Percentiles rank a stretch among this genome's conserved stretches.
These are phyloP conservation scores for Oryzias melastigma DNA, from an alignment of 2,113 vertebrate genomes.

Conservation along the genomic window DNA sequence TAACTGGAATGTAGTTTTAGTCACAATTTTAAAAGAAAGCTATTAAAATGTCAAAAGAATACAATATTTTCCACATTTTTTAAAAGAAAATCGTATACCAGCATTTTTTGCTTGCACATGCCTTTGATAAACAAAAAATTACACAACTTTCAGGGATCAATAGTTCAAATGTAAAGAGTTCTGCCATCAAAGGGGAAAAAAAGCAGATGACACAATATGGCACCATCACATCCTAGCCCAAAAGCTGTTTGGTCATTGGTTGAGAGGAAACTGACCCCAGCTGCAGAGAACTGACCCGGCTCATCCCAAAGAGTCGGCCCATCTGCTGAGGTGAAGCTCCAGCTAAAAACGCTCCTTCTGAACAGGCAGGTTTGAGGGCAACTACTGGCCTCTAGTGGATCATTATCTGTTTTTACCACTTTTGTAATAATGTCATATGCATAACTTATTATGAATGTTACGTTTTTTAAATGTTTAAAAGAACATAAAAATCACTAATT, in stretches of 20 bases:
- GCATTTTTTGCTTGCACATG: no score
- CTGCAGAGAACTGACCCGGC: neutral
- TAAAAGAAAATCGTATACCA: no score
- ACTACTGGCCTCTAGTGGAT: constrained; percentile 50
- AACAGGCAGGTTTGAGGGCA: neutral
- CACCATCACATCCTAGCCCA: constrained; percentile 12
- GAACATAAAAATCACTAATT: no score
- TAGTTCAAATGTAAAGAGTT: neutral
- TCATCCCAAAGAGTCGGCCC: neutral
- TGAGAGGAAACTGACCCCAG: constrained; percentile 12
- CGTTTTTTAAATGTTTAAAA: no score
- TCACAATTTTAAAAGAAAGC: no score
- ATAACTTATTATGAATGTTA: no score
- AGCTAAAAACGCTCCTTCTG: neutral
- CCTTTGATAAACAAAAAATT: neutral
- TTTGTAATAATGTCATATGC: neutral
- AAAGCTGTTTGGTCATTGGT: constrained; percentile 20
- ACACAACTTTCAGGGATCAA: neutral
- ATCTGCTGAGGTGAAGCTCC: constrained; percentile 3
- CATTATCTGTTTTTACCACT: neutral
- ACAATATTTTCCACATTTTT: no score
- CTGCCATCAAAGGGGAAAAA: neutral
- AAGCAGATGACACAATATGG: constrained; percentile 4
- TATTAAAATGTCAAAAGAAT: no score
- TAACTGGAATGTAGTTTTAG: no score